A percentile compares a stretch with the other conserved stretches of the same genome.
These are phyloP conservation scores for Oxygymnocypris stewartii DNA, from an alignment of 2,113 vertebrate species.

Conservation along the genomic window DNA sequence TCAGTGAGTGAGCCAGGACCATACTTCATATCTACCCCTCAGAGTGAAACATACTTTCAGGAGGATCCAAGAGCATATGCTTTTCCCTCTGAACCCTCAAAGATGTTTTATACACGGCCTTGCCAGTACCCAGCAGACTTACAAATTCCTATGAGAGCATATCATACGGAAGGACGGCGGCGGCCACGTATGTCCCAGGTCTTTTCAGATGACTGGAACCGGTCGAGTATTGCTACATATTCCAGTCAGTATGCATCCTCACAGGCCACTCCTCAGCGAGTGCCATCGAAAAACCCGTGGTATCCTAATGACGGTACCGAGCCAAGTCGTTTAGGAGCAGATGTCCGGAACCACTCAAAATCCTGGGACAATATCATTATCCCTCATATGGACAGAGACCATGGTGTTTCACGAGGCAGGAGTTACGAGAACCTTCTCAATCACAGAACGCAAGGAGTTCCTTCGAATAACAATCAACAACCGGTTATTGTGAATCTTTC, in stretches of 20 bases:
- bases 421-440: conserved; percentile 91
- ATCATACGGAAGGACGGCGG: conserved; percentile 73
- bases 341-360: conserved; percentile 87
- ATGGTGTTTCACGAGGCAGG: conserved; percentile 82
- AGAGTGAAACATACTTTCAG: conserved; percentile 68
- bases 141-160: conserved; percentile 72
- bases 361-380: conserved; percentile 96
- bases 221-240: conserved; percentile 75
- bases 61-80: conserved; percentile 77
- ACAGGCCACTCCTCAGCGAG: conserved; percentile 71
- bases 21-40: conserved; percentile 78
- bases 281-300: conserved; percentile 77
- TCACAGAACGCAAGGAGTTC: conserved; percentile 76
- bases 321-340: conserved; percentile 76
- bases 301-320: conserved; percentile 75
- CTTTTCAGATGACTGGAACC: conserved; percentile 84
- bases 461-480: conserved; percentile 79
- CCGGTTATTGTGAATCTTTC: conserved; percentile 93
- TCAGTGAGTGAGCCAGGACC: conserved; percentile 75
- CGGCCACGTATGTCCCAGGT: conserved; percentile 76
- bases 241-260: conserved; percentile 76
- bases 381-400: conserved; percentile 76
- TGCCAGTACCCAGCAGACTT: conserved; percentile 80
- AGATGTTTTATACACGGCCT: conserved; percentile 79
- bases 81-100: conserved; percentile 66